A percentile compares a stretch with the other conserved stretches of the same genome.
phyloP scores from a whole-genome alignment of 2,113 vertebrate genomes.

The Camelus dromedarius region DNA sequence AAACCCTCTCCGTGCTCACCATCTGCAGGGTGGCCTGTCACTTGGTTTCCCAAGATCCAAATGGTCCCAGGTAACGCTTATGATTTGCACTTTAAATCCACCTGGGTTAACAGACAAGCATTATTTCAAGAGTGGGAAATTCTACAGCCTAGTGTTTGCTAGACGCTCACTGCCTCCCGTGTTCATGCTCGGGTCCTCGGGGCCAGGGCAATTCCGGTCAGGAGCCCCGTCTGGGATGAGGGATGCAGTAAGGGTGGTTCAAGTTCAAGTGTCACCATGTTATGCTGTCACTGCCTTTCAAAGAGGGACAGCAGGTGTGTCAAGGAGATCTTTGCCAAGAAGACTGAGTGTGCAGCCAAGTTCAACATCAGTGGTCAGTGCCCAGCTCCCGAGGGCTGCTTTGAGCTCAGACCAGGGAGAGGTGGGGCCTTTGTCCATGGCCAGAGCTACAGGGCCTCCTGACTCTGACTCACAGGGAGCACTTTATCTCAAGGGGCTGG shows the following conservation, averaged over 20 bases:
- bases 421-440: rapidly evolving
- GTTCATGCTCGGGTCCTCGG: neutral
- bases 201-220: neutral
- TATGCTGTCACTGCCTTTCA: neutral
- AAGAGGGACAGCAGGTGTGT: neutral
- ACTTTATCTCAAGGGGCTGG: neutral
- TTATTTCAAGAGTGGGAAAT: too few relatives aligned
- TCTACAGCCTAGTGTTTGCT: neutral
- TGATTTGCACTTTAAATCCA: neutral
- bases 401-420: neutral
- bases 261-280: neutral
- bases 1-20: too few relatives aligned
- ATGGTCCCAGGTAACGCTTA: neutral
- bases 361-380: rapidly evolving
- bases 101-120: neutral
- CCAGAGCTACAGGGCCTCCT: neutral
- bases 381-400: neutral
- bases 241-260: neutral
- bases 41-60: neutral
- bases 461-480: neutral
- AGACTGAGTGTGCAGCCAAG: rapidly evolving
- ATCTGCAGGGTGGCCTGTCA: too few relatives aligned
- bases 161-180: too few relatives aligned
- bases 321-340: neutral
- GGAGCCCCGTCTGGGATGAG: neutral